Conservation (phyloP, 2,888 invertebrate genomes). For the Leuctra nigra region DNA sequence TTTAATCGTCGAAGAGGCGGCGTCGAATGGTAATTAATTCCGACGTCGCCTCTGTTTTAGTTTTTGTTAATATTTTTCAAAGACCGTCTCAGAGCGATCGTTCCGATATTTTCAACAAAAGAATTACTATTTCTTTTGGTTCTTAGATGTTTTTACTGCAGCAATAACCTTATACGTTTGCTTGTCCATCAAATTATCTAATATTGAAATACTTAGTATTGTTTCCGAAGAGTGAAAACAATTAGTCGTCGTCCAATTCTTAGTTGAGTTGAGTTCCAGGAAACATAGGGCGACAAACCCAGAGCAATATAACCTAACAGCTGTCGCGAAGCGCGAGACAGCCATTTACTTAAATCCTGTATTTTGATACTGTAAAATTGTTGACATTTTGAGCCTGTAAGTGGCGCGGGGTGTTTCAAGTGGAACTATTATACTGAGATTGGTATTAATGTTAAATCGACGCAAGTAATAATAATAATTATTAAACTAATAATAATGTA, state of each 20-base stretch:
- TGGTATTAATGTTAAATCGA: slow-evolving; percentile 25
- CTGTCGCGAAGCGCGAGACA: slow-evolving; percentile 22
- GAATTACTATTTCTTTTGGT: too few species aligned
- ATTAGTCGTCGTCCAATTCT: too few species aligned
- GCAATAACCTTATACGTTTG: slow-evolving; percentile 10
- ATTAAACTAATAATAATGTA: slow-evolving; percentile 22
- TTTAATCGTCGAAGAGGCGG: background rate
- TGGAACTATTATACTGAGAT: slow-evolving; percentile 24
- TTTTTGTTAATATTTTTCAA: background rate
- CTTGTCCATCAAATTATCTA: too few species aligned
- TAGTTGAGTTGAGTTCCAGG: too few species aligned
- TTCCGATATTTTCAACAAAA: too few species aligned
- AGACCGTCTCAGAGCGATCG: too few species aligned
- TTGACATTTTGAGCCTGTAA: slow-evolving; percentile 25
- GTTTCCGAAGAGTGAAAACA: too few species aligned
- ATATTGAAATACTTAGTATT: too few species aligned
- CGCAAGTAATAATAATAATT: slow-evolving; percentile 24
- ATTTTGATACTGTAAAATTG: slow-evolving; percentile 31
- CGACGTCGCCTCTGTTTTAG: background rate
- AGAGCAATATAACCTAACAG: slow-evolving; percentile 29
- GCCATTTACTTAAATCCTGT: slow-evolving; percentile 30
- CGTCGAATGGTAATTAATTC: too few species aligned
- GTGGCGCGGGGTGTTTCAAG: too few species aligned
- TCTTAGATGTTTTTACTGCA: slow-evolving; percentile 2
- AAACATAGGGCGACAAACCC: slow-evolving; percentile 24